Evolutionary conservation across 2,888 invertebrate genomes (phyloP), one percentile per base, ranked within the genome.

Genomic region (Cordilura impudica): DNA sequence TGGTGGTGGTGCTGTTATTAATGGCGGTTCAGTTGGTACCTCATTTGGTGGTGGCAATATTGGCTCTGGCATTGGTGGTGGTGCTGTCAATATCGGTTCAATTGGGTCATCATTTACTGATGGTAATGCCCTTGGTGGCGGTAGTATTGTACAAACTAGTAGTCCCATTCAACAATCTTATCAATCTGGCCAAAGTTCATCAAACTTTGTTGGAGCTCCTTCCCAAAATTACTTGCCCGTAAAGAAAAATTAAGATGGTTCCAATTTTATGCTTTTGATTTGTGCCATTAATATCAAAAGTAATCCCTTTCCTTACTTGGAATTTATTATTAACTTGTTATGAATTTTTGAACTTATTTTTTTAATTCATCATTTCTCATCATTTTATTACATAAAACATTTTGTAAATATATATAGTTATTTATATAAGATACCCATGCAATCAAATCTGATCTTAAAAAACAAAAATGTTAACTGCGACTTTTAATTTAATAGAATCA

Each of bases 141-240:
- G 61, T 14, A 58, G 43, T 31, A 53, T 77, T 47, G 23, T n/a
- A 1, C 58, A 56, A 31, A 21, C 66, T n/a, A 14, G 21, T 29
- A 29, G 49, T n/a, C 60, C 21, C 14, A 18, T 58, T 2, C 84
- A 83, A 49, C 84, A 84, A 67, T 77, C 78, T 23, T 81, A 78
- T 18, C 82, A 83, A 23, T 80, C 83, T 21, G 74, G 60, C 29
- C 74, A 61, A n/a, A 63, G 71, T 43, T 74, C 70, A 12, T 14
- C 63, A 16, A 56, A 31, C 51, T 45, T 69, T 31, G 54, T 16
- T 1, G 31, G 43, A 45, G 76, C 72, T 74, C 70, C 83, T 5
- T 43, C 81, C 8, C 84, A 82, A 61, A 82, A 81, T 16, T 87
- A 87, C 61, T 77, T 84, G 58, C 86, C 87, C 12, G 83, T 82